phyloP scores from a whole-genome alignment of 2,888 invertebrate species.

The Perdita meconis region DNA sequence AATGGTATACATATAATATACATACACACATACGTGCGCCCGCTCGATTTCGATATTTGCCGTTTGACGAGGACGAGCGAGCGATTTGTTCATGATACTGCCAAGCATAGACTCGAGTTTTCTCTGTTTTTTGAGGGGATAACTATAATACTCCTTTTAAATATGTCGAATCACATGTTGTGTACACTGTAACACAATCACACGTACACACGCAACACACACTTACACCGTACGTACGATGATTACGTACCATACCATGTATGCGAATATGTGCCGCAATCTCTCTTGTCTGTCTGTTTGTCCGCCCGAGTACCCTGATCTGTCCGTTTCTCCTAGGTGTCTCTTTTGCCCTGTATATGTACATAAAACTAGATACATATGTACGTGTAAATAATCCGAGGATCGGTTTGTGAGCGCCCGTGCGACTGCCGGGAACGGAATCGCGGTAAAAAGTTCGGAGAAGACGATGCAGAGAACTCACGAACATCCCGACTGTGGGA shows the following conservation, averaged over 20 bases:
- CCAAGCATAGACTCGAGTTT: slow-evolving; percentile 79
- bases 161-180: slow-evolving; percentile 36
- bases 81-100: slow-evolving; percentile 82
- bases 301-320: slow-evolving; percentile 46
- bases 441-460: background rate
- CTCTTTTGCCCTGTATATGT: slow-evolving; percentile 39
- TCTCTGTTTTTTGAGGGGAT: slow-evolving; percentile 72
- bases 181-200: slow-evolving; percentile 1
- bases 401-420: background rate
- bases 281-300: slow-evolving; percentile 61
- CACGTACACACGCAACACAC: background rate
- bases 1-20: slow-evolving; percentile 39
- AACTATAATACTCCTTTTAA: slow-evolving; percentile 73
- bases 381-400: slow-evolving; percentile 19
- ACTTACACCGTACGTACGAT: slow-evolving; percentile 1
- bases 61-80: slow-evolving; percentile 53
- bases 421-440: background rate
- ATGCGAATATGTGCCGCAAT: slow-evolving; percentile 38
- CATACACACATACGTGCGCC: slow-evolving; percentile 47
- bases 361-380: slow-evolving; percentile 15
- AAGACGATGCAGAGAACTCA: slow-evolving; percentile 1
- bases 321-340: slow-evolving; percentile 55
- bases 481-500: background rate
- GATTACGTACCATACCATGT: slow-evolving; percentile 26
- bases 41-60: slow-evolving; percentile 52